Conservation (phyloP, 2,113 vertebrate species). For the Galbula dea region DNA sequence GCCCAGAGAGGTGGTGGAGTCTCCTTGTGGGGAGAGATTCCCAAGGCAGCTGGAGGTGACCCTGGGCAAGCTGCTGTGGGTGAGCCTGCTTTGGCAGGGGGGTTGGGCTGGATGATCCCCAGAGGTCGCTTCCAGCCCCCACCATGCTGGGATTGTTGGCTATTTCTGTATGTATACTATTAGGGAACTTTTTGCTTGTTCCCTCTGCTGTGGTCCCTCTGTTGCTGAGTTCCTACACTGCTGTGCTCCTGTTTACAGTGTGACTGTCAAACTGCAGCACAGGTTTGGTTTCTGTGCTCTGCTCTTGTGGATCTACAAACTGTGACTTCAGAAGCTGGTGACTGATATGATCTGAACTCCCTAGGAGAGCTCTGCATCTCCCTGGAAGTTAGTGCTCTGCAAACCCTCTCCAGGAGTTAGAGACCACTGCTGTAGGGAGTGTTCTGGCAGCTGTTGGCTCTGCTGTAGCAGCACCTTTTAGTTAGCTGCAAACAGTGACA, state of each 20-base stretch:
- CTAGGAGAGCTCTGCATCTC: not conserved
- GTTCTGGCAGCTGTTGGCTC: not conserved
- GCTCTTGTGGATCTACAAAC: not conserved
- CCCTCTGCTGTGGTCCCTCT: not conserved
- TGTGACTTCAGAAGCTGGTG: not conserved
- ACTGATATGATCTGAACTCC: rapidly evolving
- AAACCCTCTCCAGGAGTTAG: not conserved
- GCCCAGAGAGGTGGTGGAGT: too few relatives aligned
- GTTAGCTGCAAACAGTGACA: not conserved
- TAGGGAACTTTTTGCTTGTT: not conserved
- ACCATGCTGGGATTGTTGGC: too few relatives aligned
- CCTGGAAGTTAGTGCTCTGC: not conserved
- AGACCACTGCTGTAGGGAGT: not conserved
- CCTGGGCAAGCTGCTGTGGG: too few relatives aligned
- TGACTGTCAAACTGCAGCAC: not conserved
- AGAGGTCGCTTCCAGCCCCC: too few relatives aligned
- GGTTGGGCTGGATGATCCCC: too few relatives aligned
- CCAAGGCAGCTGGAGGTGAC: too few relatives aligned
- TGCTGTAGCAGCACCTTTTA: not conserved
- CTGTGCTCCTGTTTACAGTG: rapidly evolving
- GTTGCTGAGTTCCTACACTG: rapidly evolving
- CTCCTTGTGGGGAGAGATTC: too few relatives aligned
- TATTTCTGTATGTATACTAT: not conserved
- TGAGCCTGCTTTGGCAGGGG: too few relatives aligned
- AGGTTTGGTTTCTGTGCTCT: not conserved